These are phyloP conservation scores for Crocodylus rhombifer DNA, from an alignment of 2,797 vertebrate species.

Conservation along the genomic window DNA sequence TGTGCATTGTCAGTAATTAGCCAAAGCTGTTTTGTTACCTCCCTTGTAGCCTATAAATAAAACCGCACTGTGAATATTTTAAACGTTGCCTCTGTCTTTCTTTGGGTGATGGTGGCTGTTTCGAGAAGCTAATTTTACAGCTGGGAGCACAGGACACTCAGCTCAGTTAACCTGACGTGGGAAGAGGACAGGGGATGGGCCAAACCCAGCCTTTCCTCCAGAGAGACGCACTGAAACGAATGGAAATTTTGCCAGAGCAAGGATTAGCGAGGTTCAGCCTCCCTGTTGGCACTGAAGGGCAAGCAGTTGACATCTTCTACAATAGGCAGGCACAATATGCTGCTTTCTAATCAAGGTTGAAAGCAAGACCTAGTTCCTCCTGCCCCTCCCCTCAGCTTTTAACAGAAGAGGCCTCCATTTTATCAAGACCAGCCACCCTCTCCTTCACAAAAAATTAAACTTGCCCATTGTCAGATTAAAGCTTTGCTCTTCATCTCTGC, in stretches of 20 bases:
- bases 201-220: background rate
- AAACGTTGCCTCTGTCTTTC: accelerated
- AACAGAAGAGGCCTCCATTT: background rate
- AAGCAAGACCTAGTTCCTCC: background rate
- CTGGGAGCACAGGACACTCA: background rate
- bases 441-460: too few species aligned
- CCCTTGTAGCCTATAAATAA: slow-evolving; percentile 17
- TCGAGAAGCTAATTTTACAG: background rate
- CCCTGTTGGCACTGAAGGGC: background rate
- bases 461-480: background rate
- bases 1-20: background rate
- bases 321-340: too few species aligned
- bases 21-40: background rate
- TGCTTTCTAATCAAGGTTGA: background rate
- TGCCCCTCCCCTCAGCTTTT: background rate
- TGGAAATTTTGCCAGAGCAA: background rate
- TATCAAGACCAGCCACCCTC: background rate
- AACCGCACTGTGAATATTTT: background rate
- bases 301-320: background rate
- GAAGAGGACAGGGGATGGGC: background rate
- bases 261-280: background rate
- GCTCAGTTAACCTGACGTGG: too few species aligned
- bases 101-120: background rate
- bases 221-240: background rate
- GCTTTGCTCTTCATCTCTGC: background rate